A percentile compares a stretch with the other conserved stretches of the same genome.
Evolutionary conservation across 2,888 invertebrate genomes (phyloP).

Genomic region (Hirtodrosophila cameraria): DNA sequence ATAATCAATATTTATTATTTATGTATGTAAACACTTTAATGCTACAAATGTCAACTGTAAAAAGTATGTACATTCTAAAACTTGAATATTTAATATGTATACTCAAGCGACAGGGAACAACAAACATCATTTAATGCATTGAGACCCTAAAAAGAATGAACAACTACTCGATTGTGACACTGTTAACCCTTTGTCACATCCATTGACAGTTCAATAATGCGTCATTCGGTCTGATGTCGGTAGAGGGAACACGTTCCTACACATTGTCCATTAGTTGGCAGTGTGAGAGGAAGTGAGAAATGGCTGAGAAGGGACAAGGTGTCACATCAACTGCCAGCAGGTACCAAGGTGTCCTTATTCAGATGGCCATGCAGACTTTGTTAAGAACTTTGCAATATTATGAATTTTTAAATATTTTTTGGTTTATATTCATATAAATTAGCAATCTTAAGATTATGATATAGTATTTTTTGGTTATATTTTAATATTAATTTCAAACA

Average conservation of each 20-base stretch:
- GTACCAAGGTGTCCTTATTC: slow-evolving; percentile 18
- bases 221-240: slow-evolving; percentile 62
- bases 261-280: slow-evolving; percentile 8
- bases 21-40: slow-evolving; percentile 23
- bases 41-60: slow-evolving; percentile 26
- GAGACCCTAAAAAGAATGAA: slow-evolving; percentile 35
- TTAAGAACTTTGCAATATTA: background rate
- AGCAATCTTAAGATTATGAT: too few relatives aligned
- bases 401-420: too few relatives aligned
- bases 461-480: too few relatives aligned
- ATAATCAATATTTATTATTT: slow-evolving; percentile 30
- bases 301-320: slow-evolving; percentile 41
- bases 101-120: slow-evolving; percentile 6
- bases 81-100: slow-evolving; percentile 24
- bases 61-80: background rate
- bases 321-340: slow-evolving; percentile 34
- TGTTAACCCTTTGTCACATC: slow-evolving; percentile 79
- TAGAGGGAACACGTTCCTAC: slow-evolving; percentile 11
- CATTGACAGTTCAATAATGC: slow-evolving; percentile 81
- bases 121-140: slow-evolving; percentile 23
- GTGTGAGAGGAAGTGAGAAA: slow-evolving; percentile 11
- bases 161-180: slow-evolving; percentile 66
- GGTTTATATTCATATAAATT: too few relatives aligned
- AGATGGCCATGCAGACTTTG: slow-evolving; percentile 5
- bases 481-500: too few relatives aligned